Percentiles rank a stretch among this genome's conserved stretches.
Evolutionary conservation across 1,140 invertebrate genomes (phyloP).

Genomic region (Neodiprion lecontei): DNA sequence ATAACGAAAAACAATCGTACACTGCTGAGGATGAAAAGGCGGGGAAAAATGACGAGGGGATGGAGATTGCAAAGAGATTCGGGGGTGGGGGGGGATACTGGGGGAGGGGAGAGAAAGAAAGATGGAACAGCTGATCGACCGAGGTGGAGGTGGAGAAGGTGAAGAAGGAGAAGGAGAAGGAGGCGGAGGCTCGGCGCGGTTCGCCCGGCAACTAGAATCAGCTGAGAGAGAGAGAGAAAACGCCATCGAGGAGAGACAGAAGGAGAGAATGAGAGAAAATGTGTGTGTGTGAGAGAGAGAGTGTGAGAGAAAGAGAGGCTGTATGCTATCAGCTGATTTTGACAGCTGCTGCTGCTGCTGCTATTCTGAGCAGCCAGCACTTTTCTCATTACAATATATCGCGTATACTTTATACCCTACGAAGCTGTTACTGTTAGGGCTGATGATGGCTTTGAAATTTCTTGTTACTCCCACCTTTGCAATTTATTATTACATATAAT

Average conservation of each 20-base stretch:
- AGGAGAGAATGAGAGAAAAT: neutral
- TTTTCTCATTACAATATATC: too few species aligned
- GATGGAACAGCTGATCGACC: slow-evolving; percentile 39
- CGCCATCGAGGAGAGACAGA: neutral
- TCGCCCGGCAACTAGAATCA: too few species aligned
- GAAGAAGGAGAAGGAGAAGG: too few species aligned
- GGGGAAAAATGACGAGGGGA: slow-evolving; percentile 27
- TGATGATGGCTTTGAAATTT: too few species aligned
- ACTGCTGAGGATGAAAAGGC: slow-evolving; percentile 9
- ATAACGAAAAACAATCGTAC: too few species aligned
- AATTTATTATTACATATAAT: too few species aligned
- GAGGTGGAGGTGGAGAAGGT: neutral
- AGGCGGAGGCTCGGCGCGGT: too few species aligned
- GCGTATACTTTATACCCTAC: too few species aligned
- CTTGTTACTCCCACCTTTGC: too few species aligned
- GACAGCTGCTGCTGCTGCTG: slow-evolving; percentile 32
- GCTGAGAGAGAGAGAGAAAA: too few species aligned
- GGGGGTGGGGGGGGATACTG: neutral
- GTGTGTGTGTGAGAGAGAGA: neutral
- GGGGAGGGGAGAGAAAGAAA: neutral
- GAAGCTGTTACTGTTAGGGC: too few species aligned
- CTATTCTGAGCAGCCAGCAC: neutral
- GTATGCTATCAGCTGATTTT: slow-evolving; percentile 43
- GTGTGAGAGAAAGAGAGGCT: slow-evolving; percentile 7
- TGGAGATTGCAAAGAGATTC: neutral